Percentiles rank a stretch among this genome's conserved stretches.
phyloP scores from a whole-genome alignment of 2,888 invertebrate genomes.

The Microdon myrmicae region DNA sequence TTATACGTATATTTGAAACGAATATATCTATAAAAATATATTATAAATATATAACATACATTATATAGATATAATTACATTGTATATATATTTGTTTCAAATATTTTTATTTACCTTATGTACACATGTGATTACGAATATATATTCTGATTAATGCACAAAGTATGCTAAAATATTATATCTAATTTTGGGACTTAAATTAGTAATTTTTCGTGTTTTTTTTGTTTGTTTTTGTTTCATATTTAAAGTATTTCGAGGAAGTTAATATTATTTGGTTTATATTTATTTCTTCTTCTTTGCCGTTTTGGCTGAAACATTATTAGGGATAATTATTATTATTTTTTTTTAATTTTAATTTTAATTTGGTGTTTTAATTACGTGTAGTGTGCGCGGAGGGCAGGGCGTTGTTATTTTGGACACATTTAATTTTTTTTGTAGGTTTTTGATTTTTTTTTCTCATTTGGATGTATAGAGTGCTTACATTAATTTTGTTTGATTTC shows the following conservation, averaged over 20 bases:
- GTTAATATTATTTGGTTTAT: slow-evolving; percentile 16
- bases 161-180: slow-evolving; percentile 30
- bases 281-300: slow-evolving; percentile 9
- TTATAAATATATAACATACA: too few species aligned
- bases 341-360: slow-evolving; percentile 9
- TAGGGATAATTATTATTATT: neutral
- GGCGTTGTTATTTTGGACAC: slow-evolving; percentile 38
- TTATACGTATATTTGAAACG: too few species aligned
- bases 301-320: slow-evolving; percentile 21
- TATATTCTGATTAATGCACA: slow-evolving; percentile 24
- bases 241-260: slow-evolving; percentile 32
- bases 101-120: slow-evolving; percentile 6
- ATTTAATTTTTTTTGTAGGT: slow-evolving; percentile 6
- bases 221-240: too few species aligned
- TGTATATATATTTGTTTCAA: too few species aligned
- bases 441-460: slow-evolving; percentile 6
- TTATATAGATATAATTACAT: too few species aligned
- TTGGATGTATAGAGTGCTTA: too few species aligned
- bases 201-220: slow-evolving; percentile 7
- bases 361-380: slow-evolving; percentile 16
- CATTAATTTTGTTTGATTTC: too few species aligned
- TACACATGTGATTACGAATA: slow-evolving; percentile 19
- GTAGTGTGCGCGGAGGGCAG: slow-evolving; percentile 47
- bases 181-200: slow-evolving; percentile 14
- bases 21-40: too few species aligned